Evolutionary conservation across 2,888 invertebrate species (phyloP).

Genomic region (Apomyelois bistriatella): DNA sequence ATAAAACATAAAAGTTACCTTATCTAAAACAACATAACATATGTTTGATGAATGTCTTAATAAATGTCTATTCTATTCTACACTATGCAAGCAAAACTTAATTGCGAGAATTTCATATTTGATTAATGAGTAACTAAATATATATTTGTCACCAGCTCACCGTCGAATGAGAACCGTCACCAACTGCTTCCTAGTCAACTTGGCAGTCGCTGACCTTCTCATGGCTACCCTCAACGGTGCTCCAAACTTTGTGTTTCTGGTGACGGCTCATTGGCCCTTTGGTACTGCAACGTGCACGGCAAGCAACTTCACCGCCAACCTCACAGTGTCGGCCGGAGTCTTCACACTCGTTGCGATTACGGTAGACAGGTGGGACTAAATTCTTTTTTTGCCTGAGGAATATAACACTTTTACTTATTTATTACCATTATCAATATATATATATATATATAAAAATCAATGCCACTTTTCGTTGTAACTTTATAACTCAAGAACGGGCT

Average conservation of each 20-base stretch:
- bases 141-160: slow-evolving; percentile 79
- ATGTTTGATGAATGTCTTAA: too few relatives aligned
- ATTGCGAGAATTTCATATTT: too few relatives aligned
- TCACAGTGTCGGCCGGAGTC: slow-evolving; percentile 94
- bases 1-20: too few relatives aligned
- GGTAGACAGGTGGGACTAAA: slow-evolving; percentile 87
- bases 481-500: too few relatives aligned
- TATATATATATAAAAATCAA: too few relatives aligned
- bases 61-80: too few relatives aligned
- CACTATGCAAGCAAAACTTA: too few relatives aligned
- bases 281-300: slow-evolving; percentile 91
- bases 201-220: slow-evolving; percentile 91
- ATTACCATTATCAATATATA: too few relatives aligned
- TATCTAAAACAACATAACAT: too few relatives aligned
- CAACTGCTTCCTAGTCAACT: slow-evolving; percentile 93
- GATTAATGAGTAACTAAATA: background rate
- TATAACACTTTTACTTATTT: too few relatives aligned
- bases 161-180: slow-evolving; percentile 92
- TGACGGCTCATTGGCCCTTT: slow-evolving; percentile 93
- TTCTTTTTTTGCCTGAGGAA: background rate
- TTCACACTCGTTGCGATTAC: slow-evolving; percentile 96
- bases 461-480: too few relatives aligned
- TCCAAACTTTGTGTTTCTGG: slow-evolving; percentile 93
- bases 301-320: slow-evolving; percentile 93
- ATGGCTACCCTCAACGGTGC: slow-evolving; percentile 92